Evolutionary conservation across 2,797 vertebrate genomes (phyloP), one percentile per base, ranked within the genome.

Genomic region (Centropyge bicolor): DNA sequence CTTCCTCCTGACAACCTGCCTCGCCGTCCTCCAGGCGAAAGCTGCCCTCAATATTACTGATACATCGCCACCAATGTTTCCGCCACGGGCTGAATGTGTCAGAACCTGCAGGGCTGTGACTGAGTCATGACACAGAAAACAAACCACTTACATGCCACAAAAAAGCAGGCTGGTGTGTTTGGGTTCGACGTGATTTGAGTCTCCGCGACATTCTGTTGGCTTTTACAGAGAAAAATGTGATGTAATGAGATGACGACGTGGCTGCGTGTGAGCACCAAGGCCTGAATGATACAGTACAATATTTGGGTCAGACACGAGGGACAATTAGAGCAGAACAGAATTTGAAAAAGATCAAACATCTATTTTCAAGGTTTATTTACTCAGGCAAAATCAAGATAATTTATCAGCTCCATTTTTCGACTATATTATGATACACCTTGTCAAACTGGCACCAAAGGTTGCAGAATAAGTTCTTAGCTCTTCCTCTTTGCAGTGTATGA

Each of bases 1-100:
- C 91, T 83, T 82, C 77, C 76, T 70, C 57, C 75, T 80, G 82
- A 86, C 84, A 78, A 84, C 86, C 84, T 86, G 86, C 77, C 70
- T 65, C 0, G 10, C 82, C 27, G 54, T 64, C 83, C 90, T 76
- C 5, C 1, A 35, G 84, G 85, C 82, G 22, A 73, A 74, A 16
- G 60, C 66, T 84, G 86, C 62, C 89, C 87, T 79, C 16, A 0
- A 84, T 88, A 84, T 82, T 70, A 83, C 88, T n/a, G 65, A 87
- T 82, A 80, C 75, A 66, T 40, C 19, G 36, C 71, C 81, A 81
- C 78, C 84, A 41, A 64, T 66, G 79, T 74, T 61, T 66, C 49
- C 48, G 70, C 87, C 81, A 41, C n/a, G 3, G 76, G 88, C 87
- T 13, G 48, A 45, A 67, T 85, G 90, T 87, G 86, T 91, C 88